Percentiles rank a stretch among this genome's conserved stretches.
phyloP scores from a whole-genome alignment of 2,888 invertebrate genomes.

The Julus scanicus region DNA sequence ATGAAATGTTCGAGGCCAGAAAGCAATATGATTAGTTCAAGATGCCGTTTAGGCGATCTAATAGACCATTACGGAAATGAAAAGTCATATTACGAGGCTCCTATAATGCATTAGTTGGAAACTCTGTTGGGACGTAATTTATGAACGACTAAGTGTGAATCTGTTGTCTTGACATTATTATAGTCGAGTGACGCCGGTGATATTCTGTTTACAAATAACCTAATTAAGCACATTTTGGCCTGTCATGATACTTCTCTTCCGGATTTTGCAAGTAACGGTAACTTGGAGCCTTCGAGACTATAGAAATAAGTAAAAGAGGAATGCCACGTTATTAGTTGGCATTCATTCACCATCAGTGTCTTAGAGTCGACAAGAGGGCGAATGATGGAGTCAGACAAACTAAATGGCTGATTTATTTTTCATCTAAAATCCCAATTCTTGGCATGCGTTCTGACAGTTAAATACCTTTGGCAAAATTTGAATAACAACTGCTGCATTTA shows the following conservation, averaged over 20 bases:
- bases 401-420: not conserved
- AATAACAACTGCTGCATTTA: not conserved
- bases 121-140: constrained; percentile 7
- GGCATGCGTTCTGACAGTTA: not conserved
- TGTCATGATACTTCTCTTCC: not conserved
- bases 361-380: not conserved
- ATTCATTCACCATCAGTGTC: not conserved
- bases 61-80: constrained; percentile 14
- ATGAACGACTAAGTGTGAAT: not conserved
- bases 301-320: not conserved
- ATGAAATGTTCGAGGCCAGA: not conserved
- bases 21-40: constrained; percentile 3
- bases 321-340: not conserved
- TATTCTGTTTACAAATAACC: not conserved
- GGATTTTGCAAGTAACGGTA: not conserved
- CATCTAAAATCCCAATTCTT: not conserved
- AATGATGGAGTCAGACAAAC: not conserved
- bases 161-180: not conserved
- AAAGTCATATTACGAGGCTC: not conserved
- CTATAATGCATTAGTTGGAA: not conserved
- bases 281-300: not conserved
- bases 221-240: not conserved
- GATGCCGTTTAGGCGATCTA: not conserved
- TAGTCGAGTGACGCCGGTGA: not conserved
- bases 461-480: not conserved